Conservation (phyloP, 2,888 invertebrate species). For the Oasisia sp. region DNA sequence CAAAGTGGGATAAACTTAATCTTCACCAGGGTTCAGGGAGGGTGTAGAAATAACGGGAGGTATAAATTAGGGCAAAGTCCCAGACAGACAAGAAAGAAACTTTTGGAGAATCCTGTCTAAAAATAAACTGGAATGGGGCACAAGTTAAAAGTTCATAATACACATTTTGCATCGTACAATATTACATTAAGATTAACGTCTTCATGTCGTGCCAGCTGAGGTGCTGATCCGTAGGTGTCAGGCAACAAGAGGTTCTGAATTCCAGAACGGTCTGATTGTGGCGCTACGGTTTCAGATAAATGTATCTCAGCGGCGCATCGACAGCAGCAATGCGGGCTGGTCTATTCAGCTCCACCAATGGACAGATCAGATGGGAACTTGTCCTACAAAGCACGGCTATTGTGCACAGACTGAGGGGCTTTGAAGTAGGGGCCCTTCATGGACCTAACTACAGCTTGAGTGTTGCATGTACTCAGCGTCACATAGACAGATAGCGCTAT, state of each 20-base stretch:
- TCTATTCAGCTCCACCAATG: background rate
- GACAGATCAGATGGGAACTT: background rate
- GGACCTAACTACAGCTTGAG: background rate
- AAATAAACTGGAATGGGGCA: background rate
- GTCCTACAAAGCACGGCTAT: background rate
- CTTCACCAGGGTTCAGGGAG: background rate
- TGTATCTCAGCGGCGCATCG: background rate
- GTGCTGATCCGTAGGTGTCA: background rate
- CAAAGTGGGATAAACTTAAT: background rate
- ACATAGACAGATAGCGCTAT: background rate
- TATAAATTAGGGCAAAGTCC: background rate
- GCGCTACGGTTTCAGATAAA: constrained; percentile 1
- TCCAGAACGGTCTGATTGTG: background rate
- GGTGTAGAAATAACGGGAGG: background rate
- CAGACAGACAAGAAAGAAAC: background rate
- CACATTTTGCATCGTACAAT: background rate
- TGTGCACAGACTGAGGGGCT: background rate
- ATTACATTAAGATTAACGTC: background rate
- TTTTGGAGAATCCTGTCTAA: background rate
- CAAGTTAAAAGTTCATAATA: background rate
- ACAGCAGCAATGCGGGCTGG: background rate
- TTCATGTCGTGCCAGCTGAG: background rate
- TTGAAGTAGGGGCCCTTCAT: constrained; percentile 17
- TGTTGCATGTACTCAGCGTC: background rate
- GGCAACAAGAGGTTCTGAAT: background rate